Conservation (phyloP, 1,140 invertebrate species). For the Hydropsyche tenuis region DNA sequence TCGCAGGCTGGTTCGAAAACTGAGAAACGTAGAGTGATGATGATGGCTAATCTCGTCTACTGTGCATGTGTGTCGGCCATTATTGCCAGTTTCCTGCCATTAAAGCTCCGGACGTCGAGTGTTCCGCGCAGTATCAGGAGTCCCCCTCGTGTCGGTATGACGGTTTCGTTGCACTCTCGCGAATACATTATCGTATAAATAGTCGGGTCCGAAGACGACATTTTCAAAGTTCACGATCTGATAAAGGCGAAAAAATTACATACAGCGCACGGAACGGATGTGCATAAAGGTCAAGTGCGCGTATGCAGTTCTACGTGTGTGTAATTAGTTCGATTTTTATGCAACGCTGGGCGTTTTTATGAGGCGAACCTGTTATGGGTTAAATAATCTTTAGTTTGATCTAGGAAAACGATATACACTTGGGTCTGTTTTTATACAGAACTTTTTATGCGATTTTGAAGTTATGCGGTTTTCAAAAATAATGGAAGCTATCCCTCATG, state of each 20-base stretch:
- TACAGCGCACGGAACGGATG: not conserved
- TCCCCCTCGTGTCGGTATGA: not conserved
- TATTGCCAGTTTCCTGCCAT: conserved; percentile 44
- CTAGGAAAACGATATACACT: too few relatives aligned
- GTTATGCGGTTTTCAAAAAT: too few relatives aligned
- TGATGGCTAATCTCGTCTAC: not conserved
- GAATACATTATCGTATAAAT: not conserved
- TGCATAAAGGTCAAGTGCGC: too few relatives aligned
- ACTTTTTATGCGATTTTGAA: too few relatives aligned
- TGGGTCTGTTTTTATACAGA: too few relatives aligned
- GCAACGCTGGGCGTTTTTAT: too few relatives aligned
- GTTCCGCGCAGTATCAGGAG: not conserved
- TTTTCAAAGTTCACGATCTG: not conserved
- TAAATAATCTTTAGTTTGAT: too few relatives aligned
- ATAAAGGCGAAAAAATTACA: not conserved
- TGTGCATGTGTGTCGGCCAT: conserved; percentile 29
- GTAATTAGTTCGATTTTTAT: too few relatives aligned
- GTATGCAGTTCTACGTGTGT: too few relatives aligned
- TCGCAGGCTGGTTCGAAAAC: not conserved
- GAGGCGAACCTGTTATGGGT: too few relatives aligned
- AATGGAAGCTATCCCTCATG: too few relatives aligned
- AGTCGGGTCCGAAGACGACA: not conserved
- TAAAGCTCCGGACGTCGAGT: conserved; percentile 40
- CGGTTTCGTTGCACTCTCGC: not conserved
- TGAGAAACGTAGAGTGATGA: not conserved